Evolutionary conservation across 2,797 vertebrate genomes (phyloP).

Genomic region (Capromys pilorides): DNA sequence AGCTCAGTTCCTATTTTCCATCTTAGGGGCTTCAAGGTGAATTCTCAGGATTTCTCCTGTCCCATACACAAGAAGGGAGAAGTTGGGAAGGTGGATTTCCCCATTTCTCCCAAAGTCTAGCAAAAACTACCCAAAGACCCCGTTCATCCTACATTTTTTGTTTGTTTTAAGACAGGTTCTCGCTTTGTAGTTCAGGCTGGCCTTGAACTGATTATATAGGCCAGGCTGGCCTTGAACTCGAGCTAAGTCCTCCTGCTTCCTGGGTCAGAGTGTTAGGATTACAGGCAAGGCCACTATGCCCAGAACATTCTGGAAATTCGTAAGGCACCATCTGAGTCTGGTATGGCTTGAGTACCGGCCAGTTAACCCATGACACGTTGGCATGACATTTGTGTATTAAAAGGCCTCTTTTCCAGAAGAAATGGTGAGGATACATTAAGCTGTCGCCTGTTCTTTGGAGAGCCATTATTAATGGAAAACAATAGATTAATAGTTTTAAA

Average conservation of each 20-base stretch:
- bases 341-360: neutral
- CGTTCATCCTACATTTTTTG: neutral
- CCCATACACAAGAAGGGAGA: neutral
- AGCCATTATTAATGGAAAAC: constrained; percentile 80
- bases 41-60: neutral
- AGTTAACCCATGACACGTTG: accelerated
- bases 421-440: constrained; percentile 75
- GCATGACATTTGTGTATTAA: constrained; percentile 54
- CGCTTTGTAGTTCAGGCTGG: neutral
- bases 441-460: constrained; percentile 70
- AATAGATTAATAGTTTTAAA: constrained; percentile 80
- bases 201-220: neutral
- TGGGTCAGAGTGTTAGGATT: neutral
- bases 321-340: neutral
- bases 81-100: neutral
- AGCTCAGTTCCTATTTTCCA: neutral
- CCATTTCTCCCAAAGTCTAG: too few species aligned
- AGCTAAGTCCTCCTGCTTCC: neutral
- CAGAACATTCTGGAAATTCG: neutral
- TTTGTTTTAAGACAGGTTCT: neutral
- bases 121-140: neutral
- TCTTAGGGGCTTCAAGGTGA: neutral
- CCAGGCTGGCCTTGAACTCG: neutral
- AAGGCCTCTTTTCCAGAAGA: constrained; percentile 74
- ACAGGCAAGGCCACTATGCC: neutral